phyloP scores from a whole-genome alignment of 2,797 vertebrate genomes.

The Accipiter superciliosus region DNA sequence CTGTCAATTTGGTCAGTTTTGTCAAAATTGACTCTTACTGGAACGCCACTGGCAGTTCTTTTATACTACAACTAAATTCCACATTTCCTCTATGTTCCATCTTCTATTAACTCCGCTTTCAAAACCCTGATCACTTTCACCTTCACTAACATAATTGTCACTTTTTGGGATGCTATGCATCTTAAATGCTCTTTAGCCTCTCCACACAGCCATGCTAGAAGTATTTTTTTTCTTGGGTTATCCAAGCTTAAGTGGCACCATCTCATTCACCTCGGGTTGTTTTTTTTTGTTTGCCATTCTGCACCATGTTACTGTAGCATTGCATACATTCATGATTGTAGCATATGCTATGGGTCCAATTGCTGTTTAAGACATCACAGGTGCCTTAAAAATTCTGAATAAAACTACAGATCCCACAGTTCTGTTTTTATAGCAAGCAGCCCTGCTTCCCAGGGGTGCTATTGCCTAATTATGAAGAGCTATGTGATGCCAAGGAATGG shows the following conservation, averaged over 20 bases:
- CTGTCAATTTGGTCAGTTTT: background rate
- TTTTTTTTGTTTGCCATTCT: background rate
- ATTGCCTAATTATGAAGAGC: background rate
- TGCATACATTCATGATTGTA: background rate
- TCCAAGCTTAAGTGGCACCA: background rate
- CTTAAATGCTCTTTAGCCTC: background rate
- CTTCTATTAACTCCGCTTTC: background rate
- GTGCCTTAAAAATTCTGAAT: background rate
- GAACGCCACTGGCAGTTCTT: background rate
- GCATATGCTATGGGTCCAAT: accelerated
- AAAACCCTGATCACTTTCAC: background rate
- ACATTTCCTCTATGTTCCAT: background rate
- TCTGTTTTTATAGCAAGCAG: background rate
- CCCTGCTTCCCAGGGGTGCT: background rate
- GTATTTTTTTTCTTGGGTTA: background rate
- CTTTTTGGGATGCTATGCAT: background rate
- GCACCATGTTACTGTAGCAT: background rate
- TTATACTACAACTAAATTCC: background rate
- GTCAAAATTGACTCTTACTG: background rate
- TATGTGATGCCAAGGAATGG: background rate
- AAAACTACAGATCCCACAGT: background rate
- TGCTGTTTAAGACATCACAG: background rate
- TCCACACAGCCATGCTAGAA: background rate
- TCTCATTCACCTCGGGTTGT: accelerated
- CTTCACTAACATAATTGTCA: background rate